Percentiles rank a stretch among this genome's conserved stretches.
phyloP scores from a whole-genome alignment of 1,140 invertebrate species.

The Oreohelix idahoensis region DNA sequence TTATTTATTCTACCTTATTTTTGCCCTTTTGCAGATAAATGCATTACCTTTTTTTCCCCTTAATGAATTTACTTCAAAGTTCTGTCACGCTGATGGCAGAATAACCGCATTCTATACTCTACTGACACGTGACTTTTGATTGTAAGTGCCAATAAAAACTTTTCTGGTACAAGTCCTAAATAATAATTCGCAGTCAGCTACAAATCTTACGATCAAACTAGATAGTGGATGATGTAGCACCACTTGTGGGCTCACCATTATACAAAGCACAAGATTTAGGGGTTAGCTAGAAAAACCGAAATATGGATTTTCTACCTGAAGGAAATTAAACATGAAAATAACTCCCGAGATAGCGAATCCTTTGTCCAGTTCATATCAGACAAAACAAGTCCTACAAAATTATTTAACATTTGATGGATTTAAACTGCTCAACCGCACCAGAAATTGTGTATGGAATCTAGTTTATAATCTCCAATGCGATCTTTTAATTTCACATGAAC shows the following conservation, averaged over 20 bases:
- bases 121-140: background rate
- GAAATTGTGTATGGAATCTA: background rate
- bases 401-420: background rate
- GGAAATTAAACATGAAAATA: background rate
- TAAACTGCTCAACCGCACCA: background rate
- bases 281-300: background rate
- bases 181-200: background rate
- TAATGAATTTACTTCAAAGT: no score
- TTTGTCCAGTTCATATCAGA: background rate
- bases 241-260: background rate
- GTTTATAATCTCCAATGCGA: background rate
- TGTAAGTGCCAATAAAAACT: background rate
- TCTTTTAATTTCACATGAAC: conserved; percentile 2
- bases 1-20: no score
- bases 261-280: background rate
- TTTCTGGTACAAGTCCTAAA: background rate
- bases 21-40: no score
- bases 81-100: background rate
- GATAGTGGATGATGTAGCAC: background rate
- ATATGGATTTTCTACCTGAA: background rate
- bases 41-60: no score
- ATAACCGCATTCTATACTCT: background rate
- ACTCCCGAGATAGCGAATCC: background rate
- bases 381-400: background rate
- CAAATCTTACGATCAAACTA: background rate